Evolutionary conservation across 2,113 vertebrate genomes (phyloP), one percentile per base, ranked within the genome.

Genomic region (Actenoides lindsayi): DNA sequence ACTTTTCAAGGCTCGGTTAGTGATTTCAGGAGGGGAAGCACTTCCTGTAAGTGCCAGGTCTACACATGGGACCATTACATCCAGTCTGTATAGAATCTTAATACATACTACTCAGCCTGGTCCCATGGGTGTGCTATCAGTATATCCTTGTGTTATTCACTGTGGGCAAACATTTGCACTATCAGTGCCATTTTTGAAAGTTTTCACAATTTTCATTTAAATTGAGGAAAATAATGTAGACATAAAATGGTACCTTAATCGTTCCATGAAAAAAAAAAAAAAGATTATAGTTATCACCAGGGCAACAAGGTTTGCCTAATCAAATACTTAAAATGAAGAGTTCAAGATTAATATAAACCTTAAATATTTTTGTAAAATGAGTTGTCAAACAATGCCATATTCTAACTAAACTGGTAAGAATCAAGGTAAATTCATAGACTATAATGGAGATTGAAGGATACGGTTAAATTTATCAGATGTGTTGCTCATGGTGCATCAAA

Each of bases 391-490:
- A 89, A 50, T 37, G 27, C 5, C 0, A 0, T 53, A 41, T 91
- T 83, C 60, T 93, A 91, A 95, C 85, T 50, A 85, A 95, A 54
- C 41, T 51, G 15, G 13, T 73, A 90, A 85, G 59, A 91, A 50
- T 71, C 64, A 51, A 91, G 60, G 64, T 71, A 44, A 83, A n/a
- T 79, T 87, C 63, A 89, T 42, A 83, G 50, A 30, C 17, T 37
- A 4, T 30, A 65, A 31, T 4, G 62, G 50, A 83, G 9, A 67
- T 69, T 87, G 82, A 63, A 83, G 91, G 64, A 91, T 5, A 81
- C 63, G 23, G 62, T 79, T 91, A 90, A 76, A 80, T 88, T 87
- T 82, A 80, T 95, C 44, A 75, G 84, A 76, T 85, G 44, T 48
- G 42, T n/a, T 81, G 73, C 65, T 96, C 69, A 28, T 24, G 42